Evolutionary conservation across 2,888 invertebrate species (phyloP).

Genomic region (Athrips mouffetella): DNA sequence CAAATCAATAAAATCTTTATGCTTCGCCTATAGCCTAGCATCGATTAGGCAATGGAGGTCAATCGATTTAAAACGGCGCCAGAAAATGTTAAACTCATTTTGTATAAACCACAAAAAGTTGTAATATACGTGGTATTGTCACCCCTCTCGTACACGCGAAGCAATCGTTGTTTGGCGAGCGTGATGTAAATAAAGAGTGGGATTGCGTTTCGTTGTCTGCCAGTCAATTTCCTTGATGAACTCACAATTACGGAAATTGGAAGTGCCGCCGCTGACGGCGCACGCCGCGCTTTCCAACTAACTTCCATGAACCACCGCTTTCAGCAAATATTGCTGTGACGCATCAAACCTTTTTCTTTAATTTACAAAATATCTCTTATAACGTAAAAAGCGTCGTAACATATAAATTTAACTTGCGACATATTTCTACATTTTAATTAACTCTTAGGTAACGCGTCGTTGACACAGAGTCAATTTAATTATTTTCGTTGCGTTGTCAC

Average conservation of each 20-base stretch:
- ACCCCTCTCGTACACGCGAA: constrained; percentile 24
- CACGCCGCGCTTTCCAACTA: constrained; percentile 24
- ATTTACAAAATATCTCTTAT: not conserved
- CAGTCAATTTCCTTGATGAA: constrained; percentile 74
- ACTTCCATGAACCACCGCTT: constrained; percentile 30
- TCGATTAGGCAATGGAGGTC: constrained; percentile 17
- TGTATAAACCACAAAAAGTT: constrained; percentile 33
- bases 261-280: constrained; percentile 36
- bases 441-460: constrained; percentile 42
- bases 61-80: constrained; percentile 26
- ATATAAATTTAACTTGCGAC: constrained; percentile 20
- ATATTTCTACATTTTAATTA: constrained; percentile 48
- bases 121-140: constrained; percentile 36
- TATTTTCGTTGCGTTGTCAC: constrained; percentile 40
- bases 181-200: constrained; percentile 53
- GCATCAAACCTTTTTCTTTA: not conserved
- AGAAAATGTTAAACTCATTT: constrained; percentile 22
- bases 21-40: constrained; percentile 17
- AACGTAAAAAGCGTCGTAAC: constrained; percentile 3
- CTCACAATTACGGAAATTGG: constrained; percentile 73
- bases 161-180: constrained; percentile 41
- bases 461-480: constrained; percentile 56
- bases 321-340: constrained; percentile 1
- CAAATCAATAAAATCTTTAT: constrained; percentile 37
- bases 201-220: constrained; percentile 57